Conservation (phyloP, 23 tunicate genomes). For the Botrylloides violaceus region DNA sequence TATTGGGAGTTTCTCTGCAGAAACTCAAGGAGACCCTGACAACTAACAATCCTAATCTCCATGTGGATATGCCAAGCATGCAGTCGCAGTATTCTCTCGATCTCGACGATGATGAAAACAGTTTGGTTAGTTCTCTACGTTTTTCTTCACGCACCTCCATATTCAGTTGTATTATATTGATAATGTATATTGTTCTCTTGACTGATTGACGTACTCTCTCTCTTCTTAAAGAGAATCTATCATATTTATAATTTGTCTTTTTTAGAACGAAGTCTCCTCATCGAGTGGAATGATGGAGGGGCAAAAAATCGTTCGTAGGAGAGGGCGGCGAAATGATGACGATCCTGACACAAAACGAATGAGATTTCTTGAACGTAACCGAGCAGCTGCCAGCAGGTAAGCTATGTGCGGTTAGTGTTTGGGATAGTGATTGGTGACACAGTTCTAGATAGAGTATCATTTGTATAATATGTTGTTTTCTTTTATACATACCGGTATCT, state of each 20-base stretch:
- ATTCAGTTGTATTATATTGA: no score
- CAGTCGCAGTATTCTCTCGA: not conserved
- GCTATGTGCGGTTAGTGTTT: not conserved
- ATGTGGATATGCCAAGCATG: not conserved
- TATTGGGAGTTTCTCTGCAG: no score
- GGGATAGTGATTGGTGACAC: not conserved
- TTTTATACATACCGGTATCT: no score
- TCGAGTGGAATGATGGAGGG: slow-evolving; percentile 2
- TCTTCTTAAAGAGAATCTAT: no score
- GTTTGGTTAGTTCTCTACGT: not conserved
- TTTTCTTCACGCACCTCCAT: not conserved
- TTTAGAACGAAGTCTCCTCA: slow-evolving; percentile 25
- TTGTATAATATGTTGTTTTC: no score
- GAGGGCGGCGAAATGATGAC: slow-evolving; percentile 67
- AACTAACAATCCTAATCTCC: slow-evolving; percentile 64
- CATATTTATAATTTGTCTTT: no score
- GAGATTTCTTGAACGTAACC: slow-evolving; percentile 71
- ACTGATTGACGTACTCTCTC: no score
- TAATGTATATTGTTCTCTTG: no score
- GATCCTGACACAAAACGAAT: slow-evolving; percentile 85
- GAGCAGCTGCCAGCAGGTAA: slow-evolving; percentile 97
- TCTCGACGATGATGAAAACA: not conserved
- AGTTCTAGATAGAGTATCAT: no score
- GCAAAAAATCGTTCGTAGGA: slow-evolving; percentile 19
- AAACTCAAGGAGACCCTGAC: slow-evolving; percentile 86